Evolutionary conservation across 92 coral and sea anemone genomes (phyloP).

Genomic region (Blastomussa wellsi): DNA sequence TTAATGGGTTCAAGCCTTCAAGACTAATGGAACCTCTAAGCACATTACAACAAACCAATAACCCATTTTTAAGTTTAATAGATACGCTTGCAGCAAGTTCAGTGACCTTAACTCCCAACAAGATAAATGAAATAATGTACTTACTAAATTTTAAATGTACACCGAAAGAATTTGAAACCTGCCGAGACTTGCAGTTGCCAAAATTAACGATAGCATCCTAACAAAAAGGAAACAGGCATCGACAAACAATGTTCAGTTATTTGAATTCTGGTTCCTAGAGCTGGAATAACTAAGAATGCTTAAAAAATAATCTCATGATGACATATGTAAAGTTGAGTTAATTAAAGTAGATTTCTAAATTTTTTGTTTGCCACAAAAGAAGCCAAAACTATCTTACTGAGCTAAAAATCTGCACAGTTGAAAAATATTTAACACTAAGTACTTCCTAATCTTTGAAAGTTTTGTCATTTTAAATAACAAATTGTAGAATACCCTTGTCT

Average conservation of each 20-base stretch:
- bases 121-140: neutral
- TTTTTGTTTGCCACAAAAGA: neutral
- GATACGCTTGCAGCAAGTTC: neutral
- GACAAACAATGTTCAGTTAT: neutral
- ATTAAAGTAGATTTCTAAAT: neutral
- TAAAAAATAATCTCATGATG: neutral
- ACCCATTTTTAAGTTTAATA: neutral
- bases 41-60: neutral
- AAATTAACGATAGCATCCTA: neutral
- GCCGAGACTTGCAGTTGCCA: neutral
- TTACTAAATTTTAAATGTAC: neutral
- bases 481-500: constrained; percentile 1
- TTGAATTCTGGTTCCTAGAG: neutral
- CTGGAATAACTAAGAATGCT: neutral
- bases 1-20: too few species aligned
- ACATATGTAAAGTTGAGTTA: neutral
- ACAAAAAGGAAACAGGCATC: neutral
- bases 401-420: neutral
- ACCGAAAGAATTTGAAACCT: neutral
- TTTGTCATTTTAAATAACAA: neutral
- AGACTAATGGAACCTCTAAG: too few species aligned
- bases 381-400: neutral
- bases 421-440: neutral
- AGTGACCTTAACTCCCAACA: neutral
- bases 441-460: neutral